Base-by-base conservation (phyloP, 2,888 invertebrate genomes). In the Uropetala carovei region DNA sequence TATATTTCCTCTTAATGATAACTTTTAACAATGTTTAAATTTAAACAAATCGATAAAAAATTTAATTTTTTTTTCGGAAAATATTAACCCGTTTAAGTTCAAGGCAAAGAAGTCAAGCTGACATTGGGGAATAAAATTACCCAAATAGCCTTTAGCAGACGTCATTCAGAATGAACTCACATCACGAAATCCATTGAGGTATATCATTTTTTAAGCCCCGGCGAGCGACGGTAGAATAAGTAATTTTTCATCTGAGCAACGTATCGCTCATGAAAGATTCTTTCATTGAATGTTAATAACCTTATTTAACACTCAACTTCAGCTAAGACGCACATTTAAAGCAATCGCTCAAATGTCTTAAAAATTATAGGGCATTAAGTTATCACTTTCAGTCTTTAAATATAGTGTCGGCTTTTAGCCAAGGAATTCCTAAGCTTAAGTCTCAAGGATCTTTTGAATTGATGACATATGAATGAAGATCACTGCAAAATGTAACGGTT, bases 221-320 rank as follows among this genome's bases (percentile, higher is more conserved):
- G n/a, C n/a, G n/a, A n/a, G n/a, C n/a, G n/a, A n/a, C n/a, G n/a
- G n/a, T n/a, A 14, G 16, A 43, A 30, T 5, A 14, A 84, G 59
- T 27, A 14, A 85, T 85, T 11, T 14, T 22, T 85, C 59, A 85
- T 7, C 9, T 58, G 7, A 9, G 16, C 22, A 43, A 85, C 22
- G 22, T 14, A 3, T 43, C 82, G 30, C 16, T 13, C 11, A 30
- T 9, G 18, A 30, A 13, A 60, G 56, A 22, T n/a, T n/a, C n/a
- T n/a, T n/a, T n/a, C n/a, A 27, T 58, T 86, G 86, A 86, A 86
- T 86, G 59, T 59, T 16, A 27, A 86, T 86, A 60, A n/a, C 60
- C 27, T 84, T 57, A 16, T 56, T 27, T 10, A 22, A 16, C 13
- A 22, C 13, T 60, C 27, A 86, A 60, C 30, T 86, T 60, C 14